phyloP scores from a whole-genome alignment of 2,113 vertebrate species.

The Cebus imitator region DNA sequence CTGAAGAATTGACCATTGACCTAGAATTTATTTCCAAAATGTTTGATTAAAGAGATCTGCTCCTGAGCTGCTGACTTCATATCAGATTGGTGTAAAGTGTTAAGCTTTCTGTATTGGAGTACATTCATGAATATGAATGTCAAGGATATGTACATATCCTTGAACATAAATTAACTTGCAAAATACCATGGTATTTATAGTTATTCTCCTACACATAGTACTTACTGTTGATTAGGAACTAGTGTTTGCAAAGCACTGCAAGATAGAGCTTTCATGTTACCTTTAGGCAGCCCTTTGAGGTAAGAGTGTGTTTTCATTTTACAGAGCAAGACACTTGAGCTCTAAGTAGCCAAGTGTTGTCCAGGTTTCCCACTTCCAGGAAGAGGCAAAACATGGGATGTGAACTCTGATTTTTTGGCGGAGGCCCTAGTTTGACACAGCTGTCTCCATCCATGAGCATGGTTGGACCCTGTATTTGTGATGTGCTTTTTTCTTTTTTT shows the following conservation, averaged over 20 bases:
- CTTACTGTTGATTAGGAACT: background rate
- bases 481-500: background rate
- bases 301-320: background rate
- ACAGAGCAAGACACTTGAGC: background rate
- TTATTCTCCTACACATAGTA: background rate
- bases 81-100: background rate
- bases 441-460: background rate
- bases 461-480: background rate
- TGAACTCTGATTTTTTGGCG: background rate
- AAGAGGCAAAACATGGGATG: background rate
- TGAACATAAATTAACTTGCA: background rate
- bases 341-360: background rate
- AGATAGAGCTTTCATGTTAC: background rate
- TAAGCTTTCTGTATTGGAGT: background rate
- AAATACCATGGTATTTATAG: background rate
- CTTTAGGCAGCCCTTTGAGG: background rate
- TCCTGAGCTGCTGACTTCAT: background rate
- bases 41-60: background rate
- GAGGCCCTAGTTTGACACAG: background rate
- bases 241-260: background rate
- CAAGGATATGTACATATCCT: background rate
- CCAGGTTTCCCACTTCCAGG: background rate
- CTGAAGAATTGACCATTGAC: background rate
- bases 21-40: slow-evolving; percentile 17
- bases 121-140: background rate